Evolutionary conservation across 2,888 invertebrate species (phyloP).

Genomic region (Petrophora chlorosata): DNA sequence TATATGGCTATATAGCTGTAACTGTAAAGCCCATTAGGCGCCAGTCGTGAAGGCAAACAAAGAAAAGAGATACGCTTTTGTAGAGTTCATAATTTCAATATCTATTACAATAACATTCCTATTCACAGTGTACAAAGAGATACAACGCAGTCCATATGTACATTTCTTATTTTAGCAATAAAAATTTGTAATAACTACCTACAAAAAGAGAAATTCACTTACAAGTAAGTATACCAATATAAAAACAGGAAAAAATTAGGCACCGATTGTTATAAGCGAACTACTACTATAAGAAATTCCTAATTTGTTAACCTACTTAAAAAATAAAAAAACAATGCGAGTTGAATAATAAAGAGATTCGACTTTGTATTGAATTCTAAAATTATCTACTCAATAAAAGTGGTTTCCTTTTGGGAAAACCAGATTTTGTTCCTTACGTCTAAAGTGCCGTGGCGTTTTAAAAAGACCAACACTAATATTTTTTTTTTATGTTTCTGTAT

Average conservation of each 20-base stretch:
- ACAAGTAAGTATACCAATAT: slow-evolving; percentile 28
- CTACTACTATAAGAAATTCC: slow-evolving; percentile 54
- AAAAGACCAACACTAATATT: no score
- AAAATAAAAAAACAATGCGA: slow-evolving; percentile 37
- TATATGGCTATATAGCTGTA: no score
- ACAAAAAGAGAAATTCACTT: slow-evolving; percentile 34
- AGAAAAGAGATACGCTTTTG: slow-evolving; percentile 5
- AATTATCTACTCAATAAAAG: slow-evolving; percentile 34
- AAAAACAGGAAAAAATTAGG: slow-evolving; percentile 61
- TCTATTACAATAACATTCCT: slow-evolving; percentile 24
- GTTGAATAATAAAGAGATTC: slow-evolving; percentile 41
- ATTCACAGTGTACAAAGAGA: slow-evolving; percentile 28
- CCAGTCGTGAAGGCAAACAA: no score
- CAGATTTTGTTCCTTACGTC: slow-evolving; percentile 43
- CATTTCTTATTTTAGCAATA: slow-evolving; percentile 41
- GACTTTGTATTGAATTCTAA: slow-evolving; percentile 21
- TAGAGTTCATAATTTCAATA: slow-evolving; percentile 3
- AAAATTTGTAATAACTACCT: slow-evolving; percentile 34
- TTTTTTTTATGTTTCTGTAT: no score
- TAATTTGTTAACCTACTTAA: slow-evolving; percentile 37
- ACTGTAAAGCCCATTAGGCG: no score
- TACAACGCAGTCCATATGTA: slow-evolving; percentile 46
- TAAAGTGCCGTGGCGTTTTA: no score
- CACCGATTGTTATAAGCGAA: slow-evolving; percentile 68
- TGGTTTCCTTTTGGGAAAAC: slow-evolving; percentile 20